phyloP scores from a whole-genome alignment of 2,888 invertebrate species.

The Megalurothrips usitatus region DNA sequence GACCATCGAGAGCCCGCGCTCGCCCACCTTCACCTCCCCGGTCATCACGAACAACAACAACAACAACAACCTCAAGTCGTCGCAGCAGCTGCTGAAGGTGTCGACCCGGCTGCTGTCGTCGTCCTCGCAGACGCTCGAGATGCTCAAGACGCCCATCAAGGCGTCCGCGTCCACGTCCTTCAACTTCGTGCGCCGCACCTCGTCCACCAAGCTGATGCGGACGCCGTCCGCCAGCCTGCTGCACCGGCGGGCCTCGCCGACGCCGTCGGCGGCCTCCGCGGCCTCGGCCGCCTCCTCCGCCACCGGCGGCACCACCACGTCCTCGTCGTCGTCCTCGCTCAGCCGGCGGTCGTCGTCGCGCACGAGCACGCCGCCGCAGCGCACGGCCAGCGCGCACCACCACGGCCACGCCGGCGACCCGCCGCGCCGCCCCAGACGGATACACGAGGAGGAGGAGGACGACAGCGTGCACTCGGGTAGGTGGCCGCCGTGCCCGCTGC shows the following conservation, averaged over 20 bases:
- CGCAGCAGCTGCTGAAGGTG: slow-evolving; percentile 37
- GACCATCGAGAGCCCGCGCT: slow-evolving; percentile 14
- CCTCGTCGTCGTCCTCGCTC: slow-evolving; percentile 45
- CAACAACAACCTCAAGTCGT: not conserved
- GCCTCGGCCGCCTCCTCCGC: slow-evolving; percentile 33
- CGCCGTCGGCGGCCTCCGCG: slow-evolving; percentile 11
- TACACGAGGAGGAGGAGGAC: slow-evolving; percentile 27
- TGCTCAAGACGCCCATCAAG: slow-evolving; percentile 34
- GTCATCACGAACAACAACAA: slow-evolving; percentile 11
- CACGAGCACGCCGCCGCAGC: slow-evolving; percentile 40
- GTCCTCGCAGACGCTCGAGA: slow-evolving; percentile 39
- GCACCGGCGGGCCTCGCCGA: slow-evolving; percentile 16
- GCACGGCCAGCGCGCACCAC: not conserved
- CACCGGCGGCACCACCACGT: slow-evolving; percentile 30
- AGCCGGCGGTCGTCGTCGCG: slow-evolving; percentile 69
- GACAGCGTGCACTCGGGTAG: slow-evolving; percentile 34
- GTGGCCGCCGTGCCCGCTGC: not conserved
- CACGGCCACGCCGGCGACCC: not conserved
- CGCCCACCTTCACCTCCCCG: slow-evolving; percentile 13
- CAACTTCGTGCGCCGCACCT: slow-evolving; percentile 63
- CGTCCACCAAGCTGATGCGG: slow-evolving; percentile 65
- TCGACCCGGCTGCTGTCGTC: slow-evolving; percentile 38
- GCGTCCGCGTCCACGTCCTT: slow-evolving; percentile 54
- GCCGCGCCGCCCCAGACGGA: slow-evolving; percentile 15
- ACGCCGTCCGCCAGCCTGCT: slow-evolving; percentile 40